Base-by-base conservation (phyloP, 2,113 vertebrate species). In the Ptilonorhynchus violaceus region DNA sequence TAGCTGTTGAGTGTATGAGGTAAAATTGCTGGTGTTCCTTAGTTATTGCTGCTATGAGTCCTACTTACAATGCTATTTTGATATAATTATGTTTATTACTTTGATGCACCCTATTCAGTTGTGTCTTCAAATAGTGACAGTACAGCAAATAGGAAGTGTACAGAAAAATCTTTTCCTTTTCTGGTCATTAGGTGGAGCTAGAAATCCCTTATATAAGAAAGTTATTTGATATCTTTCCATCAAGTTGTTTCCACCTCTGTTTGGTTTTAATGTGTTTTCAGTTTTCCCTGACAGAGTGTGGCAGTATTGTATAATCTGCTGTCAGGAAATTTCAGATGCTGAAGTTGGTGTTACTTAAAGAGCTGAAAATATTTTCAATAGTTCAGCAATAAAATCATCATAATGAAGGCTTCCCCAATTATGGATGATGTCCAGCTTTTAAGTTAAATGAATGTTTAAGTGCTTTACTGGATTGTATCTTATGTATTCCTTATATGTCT, bases 141-240 rank as follows among this genome's bases (percentile, higher is more conserved):
- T 18, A 28, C 1, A 47, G 66, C 22, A 69, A 73, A 20, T 25
- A 58, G 6, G 10, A 42, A 37, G 39, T 0, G 0, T 13, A 44
- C 10, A 22, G 27, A n/a, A 92, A 73, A 62, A 47, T 30, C 1
- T 39, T 92, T 79, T 79, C 9, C 46, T 85, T 39, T 80, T 89
- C 52, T 89, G 31, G 72, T 90, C 96, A 42, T 60, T 79, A 95
- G 96, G 28, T 87, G 96, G 94, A 70, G 95, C 90, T 90, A 85
- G 89, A 93, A 68, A 58, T 59, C 37, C 27, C 37, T 14, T 47
- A 28, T 19, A 63, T 25, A 7, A 33, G 27, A 39, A 88, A 66
- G 15, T 17, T 46, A 23, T 11, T 74, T 49, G 0, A 33, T 28
- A 77, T 46, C 3, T 76, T 66, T 50, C 14, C 8, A 5, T 52